Conservation (phyloP, 2,113 vertebrate species). For the Colossoma macropomum region DNA sequence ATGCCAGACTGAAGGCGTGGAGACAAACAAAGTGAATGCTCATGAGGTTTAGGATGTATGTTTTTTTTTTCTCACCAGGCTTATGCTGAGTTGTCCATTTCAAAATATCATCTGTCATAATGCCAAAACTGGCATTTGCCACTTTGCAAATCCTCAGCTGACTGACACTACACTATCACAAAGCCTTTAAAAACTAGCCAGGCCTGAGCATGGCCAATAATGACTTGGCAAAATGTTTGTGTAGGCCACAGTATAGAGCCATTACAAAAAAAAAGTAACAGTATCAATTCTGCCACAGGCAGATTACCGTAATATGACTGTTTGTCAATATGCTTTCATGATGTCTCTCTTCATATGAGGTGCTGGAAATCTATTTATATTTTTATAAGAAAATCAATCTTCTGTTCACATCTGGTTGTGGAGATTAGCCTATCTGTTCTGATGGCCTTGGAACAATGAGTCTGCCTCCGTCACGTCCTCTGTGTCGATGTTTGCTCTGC, state of each 20-base stretch:
- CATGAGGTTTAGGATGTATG: no score
- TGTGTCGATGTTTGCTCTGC: constrained; percentile 6
- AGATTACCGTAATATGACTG: neutral
- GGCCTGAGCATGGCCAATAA: neutral
- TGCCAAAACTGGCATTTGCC: neutral
- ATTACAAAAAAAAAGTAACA: neutral
- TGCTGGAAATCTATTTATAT: neutral
- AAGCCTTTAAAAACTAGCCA: neutral
- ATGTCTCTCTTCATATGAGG: neutral
- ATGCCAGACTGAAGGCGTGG: neutral
- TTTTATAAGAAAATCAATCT: constrained; percentile 16
- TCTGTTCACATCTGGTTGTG: constrained; percentile 14
- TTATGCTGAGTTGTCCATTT: neutral
- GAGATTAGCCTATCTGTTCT: constrained; percentile 13
- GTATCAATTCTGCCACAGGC: neutral
- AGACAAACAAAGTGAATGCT: neutral
- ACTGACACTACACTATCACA: constrained; percentile 4
- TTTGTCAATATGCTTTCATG: constrained; percentile 1
- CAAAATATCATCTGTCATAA: neutral
- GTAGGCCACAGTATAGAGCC: neutral
- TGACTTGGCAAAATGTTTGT: constrained; percentile 3
- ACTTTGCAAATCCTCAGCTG: neutral
- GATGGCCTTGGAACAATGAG: constrained; percentile 18
- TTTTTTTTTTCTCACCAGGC: neutral
- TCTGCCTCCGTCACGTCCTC: neutral